Evolutionary conservation across 2,113 vertebrate genomes (phyloP), one percentile per base, ranked within the genome.

Genomic region (Hylia prasina): DNA sequence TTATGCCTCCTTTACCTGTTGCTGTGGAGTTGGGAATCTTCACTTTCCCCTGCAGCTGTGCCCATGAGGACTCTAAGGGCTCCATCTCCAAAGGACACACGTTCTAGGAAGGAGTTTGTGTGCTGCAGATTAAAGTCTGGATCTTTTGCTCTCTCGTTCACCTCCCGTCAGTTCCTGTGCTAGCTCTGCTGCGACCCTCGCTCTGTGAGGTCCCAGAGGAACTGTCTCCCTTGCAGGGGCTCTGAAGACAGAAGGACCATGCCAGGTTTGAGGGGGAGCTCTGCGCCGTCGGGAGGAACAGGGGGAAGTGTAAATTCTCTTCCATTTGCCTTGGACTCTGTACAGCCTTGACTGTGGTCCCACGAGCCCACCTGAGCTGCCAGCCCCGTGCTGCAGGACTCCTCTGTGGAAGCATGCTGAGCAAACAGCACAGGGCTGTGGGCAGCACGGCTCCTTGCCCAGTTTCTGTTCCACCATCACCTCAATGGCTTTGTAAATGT

Each of bases 401-500:
- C 89, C 65, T 50, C 71, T 82, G 93, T 61, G 77, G 90, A 91
- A 94, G 91, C 94, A 91, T 45, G 89, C 91, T 37, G 66, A 92
- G 91, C 90, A 64, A 48, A 71, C 23, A 15, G 92, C 91, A 42
- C 51, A 57, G 91, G 95, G 93, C 19, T 22, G 47, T 11, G 79
- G 90, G 63, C 80, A 79, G 85, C 92, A 66, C 72, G 13, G 60
- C 93, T 90, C 82, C 89, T 94, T 65, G 90, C 76, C 72, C 4
- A n/a, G 25, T 89, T 82, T 84, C 69, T 30, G 72, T 20, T 45
- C 77, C 91, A 48, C 57, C 90, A 20, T 44, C 95, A 77, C 16
- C 9, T 88, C 57, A 76, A 83, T 45, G 39, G 82, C 95, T 96
- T 96, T 94, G 95, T 97, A 96, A 94, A 95, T 90, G 89, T 87